Conservation (phyloP, 2,113 vertebrate genomes). For the Calypte anna region DNA sequence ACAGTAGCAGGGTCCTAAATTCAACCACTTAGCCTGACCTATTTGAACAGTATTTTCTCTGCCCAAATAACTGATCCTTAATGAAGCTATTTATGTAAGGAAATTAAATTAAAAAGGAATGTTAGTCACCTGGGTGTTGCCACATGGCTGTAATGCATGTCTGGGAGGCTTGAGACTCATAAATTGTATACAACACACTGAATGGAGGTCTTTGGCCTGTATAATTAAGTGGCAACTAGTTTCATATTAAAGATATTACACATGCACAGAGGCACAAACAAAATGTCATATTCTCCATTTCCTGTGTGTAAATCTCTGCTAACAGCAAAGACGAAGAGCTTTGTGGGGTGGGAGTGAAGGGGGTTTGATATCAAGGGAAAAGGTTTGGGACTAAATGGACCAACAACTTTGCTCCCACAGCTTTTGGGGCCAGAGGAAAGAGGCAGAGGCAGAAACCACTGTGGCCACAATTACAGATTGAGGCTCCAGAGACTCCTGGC, state of each 20-base stretch:
- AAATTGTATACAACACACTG: conserved; percentile 66
- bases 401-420: neutral
- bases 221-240: conserved; percentile 70
- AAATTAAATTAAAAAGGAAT: conserved; percentile 79
- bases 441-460: neutral
- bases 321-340: neutral
- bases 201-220: conserved; percentile 68
- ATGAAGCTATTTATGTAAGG: conserved; percentile 75
- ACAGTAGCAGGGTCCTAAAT: conserved; percentile 52
- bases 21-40: conserved; percentile 32
- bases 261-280: conserved; percentile 59
- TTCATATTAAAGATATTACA: conserved; percentile 72
- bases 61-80: conserved; percentile 72
- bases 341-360: neutral
- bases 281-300: conserved; percentile 67
- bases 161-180: conserved; percentile 67
- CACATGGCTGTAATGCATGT: conserved; percentile 33
- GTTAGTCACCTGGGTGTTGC: conserved; percentile 71
- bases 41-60: conserved; percentile 65
- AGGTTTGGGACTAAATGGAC: neutral
- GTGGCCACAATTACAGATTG: neutral
- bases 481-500: neutral
- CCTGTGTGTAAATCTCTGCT: conserved; percentile 50
- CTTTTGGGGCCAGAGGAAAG: neutral
- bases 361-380: neutral